Percentiles rank a stretch among this genome's conserved stretches.
Evolutionary conservation across 2,797 vertebrate genomes (phyloP).

Genomic region (Taenioides sp.): DNA sequence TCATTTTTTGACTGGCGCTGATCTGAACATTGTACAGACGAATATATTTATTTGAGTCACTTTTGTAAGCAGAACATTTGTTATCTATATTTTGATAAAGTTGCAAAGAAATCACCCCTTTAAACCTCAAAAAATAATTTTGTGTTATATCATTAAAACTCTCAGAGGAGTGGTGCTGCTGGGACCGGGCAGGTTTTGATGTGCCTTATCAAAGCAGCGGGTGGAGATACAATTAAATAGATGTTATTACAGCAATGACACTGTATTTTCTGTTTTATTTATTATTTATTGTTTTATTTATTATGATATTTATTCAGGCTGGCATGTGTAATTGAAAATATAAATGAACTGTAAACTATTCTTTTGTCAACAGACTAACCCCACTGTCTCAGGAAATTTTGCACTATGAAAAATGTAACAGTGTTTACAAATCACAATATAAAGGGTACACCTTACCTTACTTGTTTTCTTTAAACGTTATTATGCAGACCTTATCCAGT

Average conservation of each 20-base stretch:
- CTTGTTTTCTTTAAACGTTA: neutral
- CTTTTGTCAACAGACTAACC: conserved; percentile 18
- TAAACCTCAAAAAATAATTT: neutral
- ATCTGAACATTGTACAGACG: neutral
- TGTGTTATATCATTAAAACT: neutral
- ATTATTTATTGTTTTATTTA: conserved; percentile 5
- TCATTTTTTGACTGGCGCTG: neutral
- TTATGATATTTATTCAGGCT: conserved; percentile 4
- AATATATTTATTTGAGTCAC: neutral
- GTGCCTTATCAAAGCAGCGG: conserved; percentile 59
- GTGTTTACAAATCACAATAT: conserved; percentile 3
- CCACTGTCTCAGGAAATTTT: conserved; percentile 58
- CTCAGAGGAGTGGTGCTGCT: neutral
- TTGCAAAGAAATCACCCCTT: neutral
- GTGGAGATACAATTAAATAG: conserved; percentile 2
- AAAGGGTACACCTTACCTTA: neutral
- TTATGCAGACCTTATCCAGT: neutral
- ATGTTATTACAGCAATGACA: neutral
- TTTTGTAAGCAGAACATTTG: neutral
- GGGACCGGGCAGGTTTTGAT: conserved; percentile 40
- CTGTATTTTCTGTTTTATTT: conserved; percentile 11
- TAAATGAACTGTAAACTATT: neutral
- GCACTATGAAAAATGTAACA: neutral
- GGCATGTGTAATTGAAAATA: conserved; percentile 35
- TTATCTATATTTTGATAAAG: neutral